These are phyloP conservation scores for Syrmaticus mikado DNA, from an alignment of 2,113 vertebrate genomes.

Conservation along the genomic window DNA sequence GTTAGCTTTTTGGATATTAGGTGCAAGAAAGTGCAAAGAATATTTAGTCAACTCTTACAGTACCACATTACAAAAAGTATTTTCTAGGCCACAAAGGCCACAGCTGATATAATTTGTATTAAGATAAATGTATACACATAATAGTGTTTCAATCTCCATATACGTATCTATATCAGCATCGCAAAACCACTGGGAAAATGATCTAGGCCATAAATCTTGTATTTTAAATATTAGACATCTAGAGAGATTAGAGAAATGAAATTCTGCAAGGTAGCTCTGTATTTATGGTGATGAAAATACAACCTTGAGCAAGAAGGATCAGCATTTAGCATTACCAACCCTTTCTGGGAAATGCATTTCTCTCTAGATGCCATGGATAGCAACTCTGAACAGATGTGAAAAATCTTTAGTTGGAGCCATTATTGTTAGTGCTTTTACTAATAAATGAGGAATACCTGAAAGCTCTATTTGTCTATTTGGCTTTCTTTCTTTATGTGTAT, in stretches of 20 bases:
- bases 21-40: constrained; percentile 69
- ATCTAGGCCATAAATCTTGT: not conserved
- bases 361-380: not conserved
- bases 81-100: constrained; percentile 43
- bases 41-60: constrained; percentile 59
- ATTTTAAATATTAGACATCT: not conserved
- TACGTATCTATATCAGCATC: not conserved
- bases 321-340: not conserved
- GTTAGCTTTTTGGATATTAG: constrained; percentile 53
- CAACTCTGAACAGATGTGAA: not conserved
- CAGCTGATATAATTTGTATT: constrained; percentile 30
- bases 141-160: constrained; percentile 47
- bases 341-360: constrained; percentile 18
- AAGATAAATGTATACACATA: constrained; percentile 62
- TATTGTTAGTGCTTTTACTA: not conserved
- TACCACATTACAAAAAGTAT: constrained; percentile 67
- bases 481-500: not conserved
- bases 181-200: not conserved
- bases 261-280: constrained; percentile 20
- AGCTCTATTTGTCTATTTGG: not conserved
- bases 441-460: not conserved
- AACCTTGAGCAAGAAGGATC: constrained; percentile 23
- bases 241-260: not conserved
- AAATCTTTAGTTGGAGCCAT: not conserved
- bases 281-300: constrained; percentile 38